phyloP scores from a whole-genome alignment of 1,140 invertebrate genomes.

The Lordiphosa clarofinis region DNA sequence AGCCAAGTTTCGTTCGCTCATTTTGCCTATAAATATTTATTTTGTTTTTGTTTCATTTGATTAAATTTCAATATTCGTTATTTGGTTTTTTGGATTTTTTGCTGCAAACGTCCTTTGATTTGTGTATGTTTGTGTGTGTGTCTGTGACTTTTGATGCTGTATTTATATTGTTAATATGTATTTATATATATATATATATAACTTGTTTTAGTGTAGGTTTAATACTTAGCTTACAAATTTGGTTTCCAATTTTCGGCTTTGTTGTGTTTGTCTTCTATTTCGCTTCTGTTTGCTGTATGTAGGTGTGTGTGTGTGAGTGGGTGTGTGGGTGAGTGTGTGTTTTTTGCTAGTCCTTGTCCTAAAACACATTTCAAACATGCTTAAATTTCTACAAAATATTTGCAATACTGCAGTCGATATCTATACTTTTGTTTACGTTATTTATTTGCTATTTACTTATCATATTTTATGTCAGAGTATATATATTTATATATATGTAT shows the following conservation, averaged over 20 bases:
- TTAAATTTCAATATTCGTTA: constrained; percentile 77
- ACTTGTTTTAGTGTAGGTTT: constrained; percentile 52
- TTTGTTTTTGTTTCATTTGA: constrained; percentile 57
- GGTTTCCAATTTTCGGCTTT: constrained; percentile 47
- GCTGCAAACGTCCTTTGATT: constrained; percentile 48
- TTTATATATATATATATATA: constrained; percentile 22
- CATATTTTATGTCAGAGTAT: constrained; percentile 63
- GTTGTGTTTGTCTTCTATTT: constrained; percentile 41
- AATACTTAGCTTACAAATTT: constrained; percentile 68
- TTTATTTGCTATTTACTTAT: constrained; percentile 72
- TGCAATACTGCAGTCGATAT: constrained; percentile 79
- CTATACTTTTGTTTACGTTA: constrained; percentile 69
- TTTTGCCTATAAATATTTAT: constrained; percentile 64
- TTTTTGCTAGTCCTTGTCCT: constrained; percentile 45
- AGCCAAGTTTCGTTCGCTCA: constrained; percentile 27
- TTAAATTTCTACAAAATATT: constrained; percentile 80
- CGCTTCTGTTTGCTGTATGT: constrained; percentile 36
- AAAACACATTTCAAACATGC: constrained; percentile 72
- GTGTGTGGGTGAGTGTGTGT: constrained; percentile 21
- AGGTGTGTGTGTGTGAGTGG: constrained; percentile 11
- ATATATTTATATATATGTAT: constrained; percentile 41
- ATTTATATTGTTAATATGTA: constrained; percentile 43
- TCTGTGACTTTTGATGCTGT: constrained; percentile 42
- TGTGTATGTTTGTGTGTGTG: constrained; percentile 21
- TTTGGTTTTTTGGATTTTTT: constrained; percentile 47